Conservation (phyloP, 1,140 invertebrate species). For the Chrysomallon squamiferum region DNA sequence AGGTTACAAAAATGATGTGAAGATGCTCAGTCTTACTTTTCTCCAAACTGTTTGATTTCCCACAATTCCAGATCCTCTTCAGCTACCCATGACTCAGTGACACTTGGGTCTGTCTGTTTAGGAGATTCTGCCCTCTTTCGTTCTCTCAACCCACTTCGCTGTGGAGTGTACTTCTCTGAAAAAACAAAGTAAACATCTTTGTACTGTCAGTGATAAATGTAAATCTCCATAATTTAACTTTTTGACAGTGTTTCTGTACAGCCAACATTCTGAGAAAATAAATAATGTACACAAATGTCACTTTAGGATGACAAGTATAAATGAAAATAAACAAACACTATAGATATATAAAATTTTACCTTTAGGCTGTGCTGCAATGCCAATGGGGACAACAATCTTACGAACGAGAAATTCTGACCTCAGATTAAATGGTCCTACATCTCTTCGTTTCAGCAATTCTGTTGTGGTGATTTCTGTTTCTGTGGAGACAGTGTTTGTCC, state of each 20-base stretch:
- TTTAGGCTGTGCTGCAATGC: slow-evolving; percentile 88
- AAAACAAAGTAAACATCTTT: slow-evolving; percentile 15
- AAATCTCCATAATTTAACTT: too few species aligned
- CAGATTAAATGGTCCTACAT: slow-evolving; percentile 86
- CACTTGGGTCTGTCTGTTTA: slow-evolving; percentile 57
- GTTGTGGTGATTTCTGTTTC: slow-evolving; percentile 95
- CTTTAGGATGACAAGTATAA: too few species aligned
- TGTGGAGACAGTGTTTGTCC: slow-evolving; percentile 93
- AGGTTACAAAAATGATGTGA: too few species aligned
- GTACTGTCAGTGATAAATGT: background rate
- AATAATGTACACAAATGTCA: too few species aligned
- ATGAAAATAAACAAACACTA: too few species aligned
- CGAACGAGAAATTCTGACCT: slow-evolving; percentile 90
- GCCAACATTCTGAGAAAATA: too few species aligned
- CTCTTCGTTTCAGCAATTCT: slow-evolving; percentile 88
- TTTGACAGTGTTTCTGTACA: too few species aligned
- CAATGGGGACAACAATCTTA: slow-evolving; percentile 93
- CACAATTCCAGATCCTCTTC: slow-evolving; percentile 95
- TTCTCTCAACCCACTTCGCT: slow-evolving; percentile 85
- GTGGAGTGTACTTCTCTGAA: slow-evolving; percentile 88
- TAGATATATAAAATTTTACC: too few species aligned
- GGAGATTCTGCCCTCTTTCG: slow-evolving; percentile 74
- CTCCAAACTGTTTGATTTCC: slow-evolving; percentile 96
- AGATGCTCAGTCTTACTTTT: slow-evolving; percentile 76
- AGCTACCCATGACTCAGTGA: slow-evolving; percentile 91